A percentile compares a stretch with the other conserved stretches of the same genome.
Conservation (phyloP, 2,888 invertebrate genomes). For the Apotomis capreana region DNA sequence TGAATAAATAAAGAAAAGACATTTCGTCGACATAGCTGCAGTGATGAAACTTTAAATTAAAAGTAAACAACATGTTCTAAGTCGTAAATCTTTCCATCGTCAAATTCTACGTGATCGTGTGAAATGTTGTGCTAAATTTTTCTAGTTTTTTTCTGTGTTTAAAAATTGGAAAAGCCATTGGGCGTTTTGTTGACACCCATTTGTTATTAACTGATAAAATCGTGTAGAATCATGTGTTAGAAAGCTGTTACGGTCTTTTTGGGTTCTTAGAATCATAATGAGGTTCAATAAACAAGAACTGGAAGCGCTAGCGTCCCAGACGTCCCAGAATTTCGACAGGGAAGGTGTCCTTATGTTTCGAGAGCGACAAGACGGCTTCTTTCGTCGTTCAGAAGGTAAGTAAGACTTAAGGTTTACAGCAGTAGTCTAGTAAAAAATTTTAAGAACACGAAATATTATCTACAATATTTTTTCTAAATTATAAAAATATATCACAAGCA, state of each 20-base stretch:
- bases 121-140: conserved; percentile 17
- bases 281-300: conserved; percentile 96
- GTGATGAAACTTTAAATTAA: not conserved
- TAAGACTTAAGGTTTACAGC: too few species aligned
- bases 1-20: not conserved
- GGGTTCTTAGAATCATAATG: conserved; percentile 82
- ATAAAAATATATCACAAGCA: too few species aligned
- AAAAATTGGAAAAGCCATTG: conserved; percentile 8
- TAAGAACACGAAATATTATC: too few species aligned
- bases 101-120: conserved; percentile 14
- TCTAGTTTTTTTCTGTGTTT: not conserved
- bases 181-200: not conserved
- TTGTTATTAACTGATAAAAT: not conserved
- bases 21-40: not conserved
- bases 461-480: too few species aligned
- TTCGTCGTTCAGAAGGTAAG: conserved; percentile 95
- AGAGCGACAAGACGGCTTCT: conserved; percentile 95
- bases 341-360: conserved; percentile 94
- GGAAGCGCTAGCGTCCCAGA: conserved; percentile 92
- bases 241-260: conserved; percentile 6
- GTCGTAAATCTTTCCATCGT: not conserved
- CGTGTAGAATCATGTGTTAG: conserved; percentile 13
- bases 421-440: not conserved
- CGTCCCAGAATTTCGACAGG: conserved; percentile 94
- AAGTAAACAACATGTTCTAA: not conserved